These are phyloP conservation scores for Bovichtus variegatus DNA, from an alignment of 2,797 vertebrate genomes.

Conservation along the genomic window DNA sequence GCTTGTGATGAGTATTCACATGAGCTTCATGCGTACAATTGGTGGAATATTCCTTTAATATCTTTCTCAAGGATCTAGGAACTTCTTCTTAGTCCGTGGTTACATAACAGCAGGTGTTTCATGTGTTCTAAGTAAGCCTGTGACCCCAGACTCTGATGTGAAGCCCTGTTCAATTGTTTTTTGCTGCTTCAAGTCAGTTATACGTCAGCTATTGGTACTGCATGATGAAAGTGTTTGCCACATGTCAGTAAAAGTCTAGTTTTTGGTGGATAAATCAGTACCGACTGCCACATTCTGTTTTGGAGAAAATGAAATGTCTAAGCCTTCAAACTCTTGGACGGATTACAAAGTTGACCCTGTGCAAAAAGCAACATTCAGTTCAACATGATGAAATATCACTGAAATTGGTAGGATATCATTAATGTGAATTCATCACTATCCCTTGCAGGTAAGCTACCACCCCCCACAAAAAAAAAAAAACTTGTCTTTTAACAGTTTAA, in stretches of 20 bases:
- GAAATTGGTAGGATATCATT: not conserved
- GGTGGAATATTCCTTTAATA: not conserved
- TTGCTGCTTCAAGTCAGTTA: not conserved
- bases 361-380: not conserved
- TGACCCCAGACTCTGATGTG: not conserved
- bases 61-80: not conserved
- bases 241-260: conserved; percentile 14
- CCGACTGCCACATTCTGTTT: not conserved
- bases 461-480: not conserved
- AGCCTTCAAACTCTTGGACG: not conserved
- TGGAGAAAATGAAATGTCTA: conserved; percentile 3
- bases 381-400: not conserved
- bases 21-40: not conserved
- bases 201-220: not conserved
- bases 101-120: not conserved
- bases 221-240: conserved; percentile 24
- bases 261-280: not conserved
- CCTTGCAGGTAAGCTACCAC: not conserved
- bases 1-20: not conserved
- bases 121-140: not conserved
- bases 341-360: not conserved
- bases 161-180: conserved; percentile 5
- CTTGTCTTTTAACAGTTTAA: conserved; percentile 41
- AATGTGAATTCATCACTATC: not conserved
- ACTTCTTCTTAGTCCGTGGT: not conserved